Conservation (phyloP, 2,113 vertebrate genomes). For the Salvelinus fontinalis region DNA sequence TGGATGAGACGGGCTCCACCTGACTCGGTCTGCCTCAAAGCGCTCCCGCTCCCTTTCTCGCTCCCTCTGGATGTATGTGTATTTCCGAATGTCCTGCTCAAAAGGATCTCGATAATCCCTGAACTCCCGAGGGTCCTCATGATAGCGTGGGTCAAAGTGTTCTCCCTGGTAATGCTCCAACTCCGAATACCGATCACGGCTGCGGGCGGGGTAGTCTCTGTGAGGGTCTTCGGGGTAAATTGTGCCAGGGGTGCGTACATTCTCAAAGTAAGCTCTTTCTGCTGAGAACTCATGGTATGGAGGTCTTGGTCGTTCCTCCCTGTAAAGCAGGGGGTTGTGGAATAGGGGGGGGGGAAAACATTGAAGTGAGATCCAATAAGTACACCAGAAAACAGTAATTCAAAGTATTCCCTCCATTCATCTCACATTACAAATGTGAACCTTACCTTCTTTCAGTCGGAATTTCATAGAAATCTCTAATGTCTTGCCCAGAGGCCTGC, state of each 20-base stretch:
- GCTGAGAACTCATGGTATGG: constrained; percentile 90
- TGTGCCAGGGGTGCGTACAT: constrained; percentile 80
- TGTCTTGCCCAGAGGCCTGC: constrained; percentile 98
- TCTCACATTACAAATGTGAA: not conserved
- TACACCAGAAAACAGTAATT: not conserved
- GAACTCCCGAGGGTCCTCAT: constrained; percentile 93
- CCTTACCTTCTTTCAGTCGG: constrained; percentile 88
- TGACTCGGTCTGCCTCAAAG: constrained; percentile 89
- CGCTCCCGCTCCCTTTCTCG: constrained; percentile 89
- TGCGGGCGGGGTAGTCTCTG: constrained; percentile 88
- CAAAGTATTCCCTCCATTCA: not conserved
- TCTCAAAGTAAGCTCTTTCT: constrained; percentile 93
- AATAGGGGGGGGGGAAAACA: not conserved
- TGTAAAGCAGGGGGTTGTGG: constrained; percentile 52
- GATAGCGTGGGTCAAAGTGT: constrained; percentile 93
- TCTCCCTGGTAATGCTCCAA: constrained; percentile 95
- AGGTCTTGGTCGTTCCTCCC: constrained; percentile 87
- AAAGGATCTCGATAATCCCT: constrained; percentile 94
- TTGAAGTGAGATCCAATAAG: not conserved
- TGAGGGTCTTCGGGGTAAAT: constrained; percentile 91
- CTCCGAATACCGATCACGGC: constrained; percentile 91
- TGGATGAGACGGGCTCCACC: constrained; percentile 91
- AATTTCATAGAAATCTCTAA: constrained; percentile 96
- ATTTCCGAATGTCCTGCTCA: constrained; percentile 96
- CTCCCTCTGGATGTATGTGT: constrained; percentile 94